Evolutionary conservation across 2,113 vertebrate genomes (phyloP).

Genomic region (Syngnathus typhle): DNA sequence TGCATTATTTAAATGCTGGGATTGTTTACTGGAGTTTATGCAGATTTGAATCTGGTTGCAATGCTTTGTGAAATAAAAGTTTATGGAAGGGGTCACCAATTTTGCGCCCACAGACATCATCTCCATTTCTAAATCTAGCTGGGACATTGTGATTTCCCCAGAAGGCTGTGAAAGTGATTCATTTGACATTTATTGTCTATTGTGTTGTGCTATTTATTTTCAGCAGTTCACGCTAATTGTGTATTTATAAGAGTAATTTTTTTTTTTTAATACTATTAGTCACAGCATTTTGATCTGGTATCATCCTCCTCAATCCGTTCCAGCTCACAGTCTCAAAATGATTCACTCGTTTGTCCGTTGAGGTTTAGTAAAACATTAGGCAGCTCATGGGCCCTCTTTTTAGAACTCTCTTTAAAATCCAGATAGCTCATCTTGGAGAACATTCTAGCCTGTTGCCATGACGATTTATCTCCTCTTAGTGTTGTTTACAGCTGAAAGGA

Average conservation of each 20-base stretch:
- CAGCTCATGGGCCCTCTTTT: constrained; percentile 12
- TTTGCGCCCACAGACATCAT: too few relatives aligned
- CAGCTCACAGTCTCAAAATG: constrained; percentile 3
- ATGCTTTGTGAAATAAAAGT: too few relatives aligned
- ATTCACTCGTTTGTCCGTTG: constrained; percentile 5
- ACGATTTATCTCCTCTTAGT: constrained; percentile 42
- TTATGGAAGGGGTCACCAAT: too few relatives aligned
- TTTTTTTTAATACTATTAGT: constrained; percentile 2
- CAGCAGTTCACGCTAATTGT: constrained; percentile 1
- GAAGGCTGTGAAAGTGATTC: too few relatives aligned
- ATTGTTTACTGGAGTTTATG: background rate
- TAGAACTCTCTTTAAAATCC: constrained; percentile 28
- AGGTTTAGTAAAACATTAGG: constrained; percentile 5
- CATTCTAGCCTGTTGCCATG: constrained; percentile 59
- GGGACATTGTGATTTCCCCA: too few relatives aligned
- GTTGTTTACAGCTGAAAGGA: constrained; percentile 28
- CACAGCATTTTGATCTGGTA: background rate
- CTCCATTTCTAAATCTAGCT: too few relatives aligned
- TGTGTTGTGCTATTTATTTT: background rate
- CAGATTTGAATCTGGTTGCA: background rate
- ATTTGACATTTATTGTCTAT: too few relatives aligned
- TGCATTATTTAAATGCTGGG: background rate
- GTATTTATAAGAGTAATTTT: background rate
- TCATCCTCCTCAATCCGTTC: background rate
- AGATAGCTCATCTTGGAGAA: constrained; percentile 36